Evolutionary conservation across 2,888 invertebrate species (phyloP), one percentile per base, ranked within the genome.

Genomic region (Vesta saturnalis): DNA sequence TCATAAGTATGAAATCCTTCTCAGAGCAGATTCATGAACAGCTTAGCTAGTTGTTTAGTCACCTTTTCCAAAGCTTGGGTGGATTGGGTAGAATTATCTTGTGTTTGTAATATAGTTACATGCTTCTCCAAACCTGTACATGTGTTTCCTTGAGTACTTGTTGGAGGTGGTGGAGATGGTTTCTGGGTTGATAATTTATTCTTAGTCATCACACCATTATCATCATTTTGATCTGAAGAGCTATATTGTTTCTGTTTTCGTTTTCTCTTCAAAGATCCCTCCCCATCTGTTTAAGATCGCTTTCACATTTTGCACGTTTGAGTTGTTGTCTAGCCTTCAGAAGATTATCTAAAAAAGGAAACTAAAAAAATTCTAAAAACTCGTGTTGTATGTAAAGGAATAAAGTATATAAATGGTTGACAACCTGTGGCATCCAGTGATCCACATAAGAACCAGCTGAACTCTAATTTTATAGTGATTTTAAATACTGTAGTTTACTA

Each of bases 141-240:
- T 23, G 23, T 43, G 14, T 15, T 47, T 47, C 16, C 16, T 47
- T 47, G 47, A 47, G 8, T 47, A 1, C 15, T 47, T 47, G 23
- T 47, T 47, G 14, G 15, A 47, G 47, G 47, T 47, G 47, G 47
- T 47, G 47, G 14, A 47, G 47, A 47, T 47, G 47, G 47, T 47
- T 47, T 47, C 16, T 15, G 16, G 14, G 15, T 47, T 47, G 47
- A 47, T 47, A 47, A 16, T 47, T 16, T 47, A 47, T 47, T 47
- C 16, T 16, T 47, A 16, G 6, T 47, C 5, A 16, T 47, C 16
- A 47, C 16, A 43, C 14, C 14, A n/a, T 43, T 14, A 43, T 43
- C 43, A 47, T 47, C 47, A 16, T 47, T 47, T 15, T 47, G 14
- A 47, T 47, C 47, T 16, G 47, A 15, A 47, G 47, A 47, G 47